These are phyloP conservation scores for Aspidapion aeneum DNA, from an alignment of 2,888 invertebrate genomes.

Conservation along the genomic window DNA sequence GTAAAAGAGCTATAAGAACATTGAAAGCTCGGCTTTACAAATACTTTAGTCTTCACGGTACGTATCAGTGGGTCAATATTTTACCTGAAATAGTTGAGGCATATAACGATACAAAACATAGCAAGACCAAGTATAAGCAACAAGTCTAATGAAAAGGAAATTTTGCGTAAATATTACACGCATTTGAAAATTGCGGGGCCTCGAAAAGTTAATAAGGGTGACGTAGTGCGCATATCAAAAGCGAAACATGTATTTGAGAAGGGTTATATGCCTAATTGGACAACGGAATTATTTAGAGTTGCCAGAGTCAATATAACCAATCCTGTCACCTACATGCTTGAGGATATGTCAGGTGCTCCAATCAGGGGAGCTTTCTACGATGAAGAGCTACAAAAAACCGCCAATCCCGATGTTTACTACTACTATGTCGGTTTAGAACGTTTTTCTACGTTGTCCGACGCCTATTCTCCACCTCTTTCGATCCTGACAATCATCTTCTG, in stretches of 20 bases:
- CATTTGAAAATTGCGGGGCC: constrained; percentile 10
- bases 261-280: background rate
- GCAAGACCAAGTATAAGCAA: constrained; percentile 35
- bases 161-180: background rate
- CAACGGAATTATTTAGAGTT: background rate
- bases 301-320: background rate
- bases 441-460: too few species aligned
- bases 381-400: background rate
- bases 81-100: constrained; percentile 8
- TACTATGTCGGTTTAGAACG: too few species aligned
- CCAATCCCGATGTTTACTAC: background rate
- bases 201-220: background rate
- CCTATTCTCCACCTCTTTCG: too few species aligned
- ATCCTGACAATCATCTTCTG: too few species aligned
- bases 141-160: constrained; percentile 17
- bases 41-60: background rate
- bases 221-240: background rate
- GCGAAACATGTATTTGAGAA: background rate
- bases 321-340: background rate
- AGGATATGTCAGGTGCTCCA: background rate
- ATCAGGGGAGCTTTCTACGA: background rate
- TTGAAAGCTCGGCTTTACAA: background rate
- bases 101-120: constrained; percentile 38
- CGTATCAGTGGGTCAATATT: background rate
- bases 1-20: background rate